A percentile compares a stretch with the other conserved stretches of the same genome.
These are phyloP conservation scores for Bembecia ichneumoniformis DNA, from an alignment of 2,888 invertebrate genomes.

Conservation along the genomic window DNA sequence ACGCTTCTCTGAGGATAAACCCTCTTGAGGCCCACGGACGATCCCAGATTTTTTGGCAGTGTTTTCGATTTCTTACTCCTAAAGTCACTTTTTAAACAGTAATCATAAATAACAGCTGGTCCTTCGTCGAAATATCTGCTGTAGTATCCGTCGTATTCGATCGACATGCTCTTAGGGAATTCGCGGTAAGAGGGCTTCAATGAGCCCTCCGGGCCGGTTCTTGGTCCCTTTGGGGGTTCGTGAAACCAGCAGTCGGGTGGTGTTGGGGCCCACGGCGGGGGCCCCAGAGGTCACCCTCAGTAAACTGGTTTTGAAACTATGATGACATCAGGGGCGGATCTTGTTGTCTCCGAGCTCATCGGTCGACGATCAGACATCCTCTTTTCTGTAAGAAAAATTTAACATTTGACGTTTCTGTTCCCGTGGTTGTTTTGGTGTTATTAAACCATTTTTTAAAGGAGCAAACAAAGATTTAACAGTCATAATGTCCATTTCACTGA, in stretches of 20 bases:
- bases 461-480: no score
- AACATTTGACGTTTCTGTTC: no score
- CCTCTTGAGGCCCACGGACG: slow-evolving; percentile 40
- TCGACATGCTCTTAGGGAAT: slow-evolving; percentile 42
- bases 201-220: slow-evolving; percentile 49
- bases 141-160: slow-evolving; percentile 53
- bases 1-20: slow-evolving; percentile 45
- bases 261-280: slow-evolving; percentile 61
- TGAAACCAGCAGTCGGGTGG: slow-evolving; percentile 44
- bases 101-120: slow-evolving; percentile 50
- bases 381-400: slow-evolving; percentile 40
- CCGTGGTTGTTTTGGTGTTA: no score
- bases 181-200: slow-evolving; percentile 27
- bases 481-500: no score
- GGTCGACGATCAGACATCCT: slow-evolving; percentile 70
- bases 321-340: slow-evolving; percentile 92
- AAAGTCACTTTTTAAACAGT: slow-evolving; percentile 59
- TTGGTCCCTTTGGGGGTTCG: slow-evolving; percentile 31
- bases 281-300: slow-evolving; percentile 68
- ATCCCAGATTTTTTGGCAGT: slow-evolving; percentile 53
- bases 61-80: slow-evolving; percentile 42
- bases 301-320: slow-evolving; percentile 74
- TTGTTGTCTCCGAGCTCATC: slow-evolving; percentile 87
- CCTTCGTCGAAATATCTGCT: slow-evolving; percentile 54
- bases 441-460: no score